A percentile compares a stretch with the other conserved stretches of the same genome.
Evolutionary conservation across 2,888 invertebrate genomes (phyloP).

Genomic region (Octonoba sinensis): DNA sequence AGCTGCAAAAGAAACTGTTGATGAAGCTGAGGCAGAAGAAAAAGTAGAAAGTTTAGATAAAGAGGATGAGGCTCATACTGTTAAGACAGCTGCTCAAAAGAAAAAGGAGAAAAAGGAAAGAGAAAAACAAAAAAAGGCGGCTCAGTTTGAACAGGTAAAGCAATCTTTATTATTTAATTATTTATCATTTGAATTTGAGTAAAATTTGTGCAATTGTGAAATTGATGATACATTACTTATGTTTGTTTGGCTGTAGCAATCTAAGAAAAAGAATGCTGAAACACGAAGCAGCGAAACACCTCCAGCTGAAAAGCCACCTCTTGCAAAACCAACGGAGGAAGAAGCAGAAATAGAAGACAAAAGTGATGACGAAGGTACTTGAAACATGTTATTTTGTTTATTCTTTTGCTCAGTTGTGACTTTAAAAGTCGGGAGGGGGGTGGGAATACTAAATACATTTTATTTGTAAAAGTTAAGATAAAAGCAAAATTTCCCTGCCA

Average conservation of each 20-base stretch:
- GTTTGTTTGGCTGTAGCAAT: neutral
- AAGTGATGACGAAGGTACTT: constrained; percentile 70
- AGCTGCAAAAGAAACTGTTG: neutral
- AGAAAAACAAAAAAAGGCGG: constrained; percentile 79
- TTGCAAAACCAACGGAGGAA: constrained; percentile 8
- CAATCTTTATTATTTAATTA: neutral
- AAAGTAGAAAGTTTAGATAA: neutral
- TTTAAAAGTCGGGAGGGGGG: too few species aligned
- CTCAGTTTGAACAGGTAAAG: constrained; percentile 76
- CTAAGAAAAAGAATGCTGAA: constrained; percentile 34
- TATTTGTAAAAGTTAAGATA: too few species aligned
- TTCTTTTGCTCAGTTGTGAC: neutral
- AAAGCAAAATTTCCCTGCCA: too few species aligned
- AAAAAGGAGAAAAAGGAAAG: constrained; percentile 88
- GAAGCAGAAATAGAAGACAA: constrained; percentile 69
- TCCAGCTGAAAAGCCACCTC: constrained; percentile 27
- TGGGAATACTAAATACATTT: too few species aligned
- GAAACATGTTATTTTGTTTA: too few species aligned
- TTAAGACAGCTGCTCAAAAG: constrained; percentile 73
- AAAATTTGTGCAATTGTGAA: neutral
- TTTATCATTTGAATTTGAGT: neutral
- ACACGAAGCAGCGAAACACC: neutral
- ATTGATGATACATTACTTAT: neutral
- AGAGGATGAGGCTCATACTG: constrained; percentile 42
- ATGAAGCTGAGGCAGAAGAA: neutral